phyloP scores from a whole-genome alignment of 2,797 vertebrate species.

The Apogon hyalosoma region DNA sequence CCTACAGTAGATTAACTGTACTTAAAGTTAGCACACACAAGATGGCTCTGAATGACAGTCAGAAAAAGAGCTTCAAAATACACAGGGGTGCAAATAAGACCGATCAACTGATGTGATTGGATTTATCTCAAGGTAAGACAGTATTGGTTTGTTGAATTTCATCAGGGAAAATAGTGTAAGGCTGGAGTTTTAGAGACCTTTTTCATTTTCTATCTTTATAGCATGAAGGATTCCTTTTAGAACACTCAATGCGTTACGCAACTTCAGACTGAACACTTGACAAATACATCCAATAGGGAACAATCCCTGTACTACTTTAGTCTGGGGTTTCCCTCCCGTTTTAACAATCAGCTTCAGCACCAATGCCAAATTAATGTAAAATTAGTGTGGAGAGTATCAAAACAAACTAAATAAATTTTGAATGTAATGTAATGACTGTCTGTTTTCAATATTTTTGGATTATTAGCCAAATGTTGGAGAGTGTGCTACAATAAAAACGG shows the following conservation, averaged over 20 bases:
- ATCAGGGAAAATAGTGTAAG: conserved; percentile 2
- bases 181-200: neutral
- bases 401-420: too few species aligned
- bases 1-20: neutral
- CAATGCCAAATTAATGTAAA: too few species aligned
- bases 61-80: neutral
- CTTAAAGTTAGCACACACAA: conserved; percentile 3
- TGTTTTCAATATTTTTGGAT: too few species aligned
- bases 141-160: conserved; percentile 9
- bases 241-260: conserved; percentile 23
- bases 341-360: too few species aligned
- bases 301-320: conserved; percentile 1
- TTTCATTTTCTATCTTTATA: conserved; percentile 30
- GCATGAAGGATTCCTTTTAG: conserved; percentile 43
- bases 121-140: conserved; percentile 5
- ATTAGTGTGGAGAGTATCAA: too few species aligned
- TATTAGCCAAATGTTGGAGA: too few species aligned
- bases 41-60: conserved; percentile 9
- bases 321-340: too few species aligned
- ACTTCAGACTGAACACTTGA: conserved; percentile 12
- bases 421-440: too few species aligned
- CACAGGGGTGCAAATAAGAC: neutral
- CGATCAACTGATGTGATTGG: neutral
- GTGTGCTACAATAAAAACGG: too few species aligned
- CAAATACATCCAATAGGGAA: conserved; percentile 6